phyloP scores from a whole-genome alignment of 1,140 invertebrate species.

The Harpegnathos saltator region DNA sequence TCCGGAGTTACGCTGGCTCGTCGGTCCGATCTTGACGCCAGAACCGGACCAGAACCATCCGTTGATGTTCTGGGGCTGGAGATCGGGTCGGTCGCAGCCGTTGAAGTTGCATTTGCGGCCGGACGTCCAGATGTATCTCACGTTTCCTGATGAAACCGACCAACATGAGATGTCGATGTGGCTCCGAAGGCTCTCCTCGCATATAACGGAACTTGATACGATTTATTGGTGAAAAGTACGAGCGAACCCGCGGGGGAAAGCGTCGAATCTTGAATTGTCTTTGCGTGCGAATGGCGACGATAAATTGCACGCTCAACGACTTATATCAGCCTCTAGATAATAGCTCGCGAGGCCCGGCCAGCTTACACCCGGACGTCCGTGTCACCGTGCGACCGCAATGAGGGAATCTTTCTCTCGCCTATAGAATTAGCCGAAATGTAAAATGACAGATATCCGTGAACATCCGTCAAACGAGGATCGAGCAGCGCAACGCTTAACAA shows the following conservation, averaged over 20 bases:
- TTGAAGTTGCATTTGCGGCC: conserved; percentile 97
- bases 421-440: conserved; percentile 41
- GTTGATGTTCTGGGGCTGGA: conserved; percentile 95
- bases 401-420: background rate
- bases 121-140: conserved; percentile 95
- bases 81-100: conserved; percentile 94
- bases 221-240: too few relatives aligned
- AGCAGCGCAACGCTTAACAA: background rate
- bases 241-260: background rate
- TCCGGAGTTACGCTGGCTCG: conserved; percentile 93
- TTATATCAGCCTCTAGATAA: conserved; percentile 2
- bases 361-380: conserved; percentile 23
- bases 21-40: conserved; percentile 94
- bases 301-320: conserved; percentile 1
- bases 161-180: background rate
- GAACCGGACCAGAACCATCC: conserved; percentile 98
- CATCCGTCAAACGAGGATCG: background rate
- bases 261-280: conserved; percentile 7
- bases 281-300: background rate
- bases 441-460: conserved; percentile 8
- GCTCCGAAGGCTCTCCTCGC: too few relatives aligned
- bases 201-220: too few relatives aligned
- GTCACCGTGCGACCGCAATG: conserved; percentile 15
- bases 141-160: conserved; percentile 82
- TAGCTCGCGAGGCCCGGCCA: background rate